These are phyloP conservation scores for Mobula hypostoma DNA, from an alignment of 2,113 vertebrate genomes.

Conservation along the genomic window DNA sequence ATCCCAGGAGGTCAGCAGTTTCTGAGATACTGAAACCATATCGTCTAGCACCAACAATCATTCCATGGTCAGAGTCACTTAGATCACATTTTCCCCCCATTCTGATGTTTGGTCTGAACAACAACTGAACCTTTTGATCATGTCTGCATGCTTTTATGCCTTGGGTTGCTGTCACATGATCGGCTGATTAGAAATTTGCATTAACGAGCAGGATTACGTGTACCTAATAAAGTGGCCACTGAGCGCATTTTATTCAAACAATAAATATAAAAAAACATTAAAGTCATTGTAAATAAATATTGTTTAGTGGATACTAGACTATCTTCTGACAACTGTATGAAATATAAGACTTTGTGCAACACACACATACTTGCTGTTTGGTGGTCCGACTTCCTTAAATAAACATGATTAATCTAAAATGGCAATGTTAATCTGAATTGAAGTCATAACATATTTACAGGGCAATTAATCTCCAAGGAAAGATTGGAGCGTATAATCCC, in stretches of 20 bases:
- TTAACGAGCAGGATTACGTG: too few relatives aligned
- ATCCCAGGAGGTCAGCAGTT: too few relatives aligned
- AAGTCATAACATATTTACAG: slow-evolving; percentile 17
- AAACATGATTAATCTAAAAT: slow-evolving; percentile 35
- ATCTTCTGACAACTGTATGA: neutral
- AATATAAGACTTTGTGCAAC: neutral
- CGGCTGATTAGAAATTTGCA: too few relatives aligned
- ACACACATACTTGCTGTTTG: neutral
- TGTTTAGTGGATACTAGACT: neutral
- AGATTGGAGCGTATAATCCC: slow-evolving; percentile 16
- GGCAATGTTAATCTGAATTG: slow-evolving; percentile 12
- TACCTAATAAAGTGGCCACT: too few relatives aligned
- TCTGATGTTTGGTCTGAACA: too few relatives aligned
- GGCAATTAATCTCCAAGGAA: slow-evolving; percentile 22
- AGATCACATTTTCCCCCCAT: too few relatives aligned
- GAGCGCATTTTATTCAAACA: neutral
- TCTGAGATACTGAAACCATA: too few relatives aligned
- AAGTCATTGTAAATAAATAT: neutral
- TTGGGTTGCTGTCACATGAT: too few relatives aligned
- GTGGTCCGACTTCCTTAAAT: neutral
- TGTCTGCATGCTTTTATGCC: too few relatives aligned
- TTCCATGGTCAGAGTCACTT: too few relatives aligned
- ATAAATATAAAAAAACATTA: neutral
- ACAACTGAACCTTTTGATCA: too few relatives aligned
- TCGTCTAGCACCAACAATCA: too few relatives aligned